Evolutionary conservation across 1,140 invertebrate genomes (phyloP).

Genomic region (Helicoverpa armigera): DNA sequence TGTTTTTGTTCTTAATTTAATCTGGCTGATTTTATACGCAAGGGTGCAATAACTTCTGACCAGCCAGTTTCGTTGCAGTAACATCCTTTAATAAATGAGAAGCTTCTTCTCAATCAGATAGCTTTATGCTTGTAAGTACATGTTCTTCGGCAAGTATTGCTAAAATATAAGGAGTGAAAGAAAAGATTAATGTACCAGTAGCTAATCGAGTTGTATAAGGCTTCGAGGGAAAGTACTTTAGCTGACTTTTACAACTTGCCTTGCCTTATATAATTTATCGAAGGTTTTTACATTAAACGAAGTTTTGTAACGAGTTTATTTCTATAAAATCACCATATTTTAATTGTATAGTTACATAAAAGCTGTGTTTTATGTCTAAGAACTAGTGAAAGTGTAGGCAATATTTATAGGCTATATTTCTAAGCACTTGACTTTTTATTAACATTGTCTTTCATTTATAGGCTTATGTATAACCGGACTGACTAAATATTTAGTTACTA

Average conservation of each 20-base stretch:
- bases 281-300: slow-evolving; percentile 32
- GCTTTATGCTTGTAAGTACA: not conserved
- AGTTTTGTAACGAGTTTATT: slow-evolving; percentile 26
- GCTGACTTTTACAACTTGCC: slow-evolving; percentile 12
- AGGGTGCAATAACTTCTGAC: no score
- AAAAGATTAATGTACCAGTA: slow-evolving; percentile 40
- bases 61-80: not conserved
- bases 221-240: slow-evolving; percentile 36
- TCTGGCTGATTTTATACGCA: no score
- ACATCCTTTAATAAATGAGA: not conserved
- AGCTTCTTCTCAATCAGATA: not conserved
- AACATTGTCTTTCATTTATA: not conserved
- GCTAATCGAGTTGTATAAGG: slow-evolving; percentile 33
- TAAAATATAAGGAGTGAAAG: slow-evolving; percentile 36
- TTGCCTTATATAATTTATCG: slow-evolving; percentile 37
- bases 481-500: slow-evolving; percentile 10
- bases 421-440: no score
- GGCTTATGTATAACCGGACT: not conserved
- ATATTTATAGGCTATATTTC: not conserved
- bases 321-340: slow-evolving; percentile 13
- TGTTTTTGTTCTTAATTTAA: not conserved
- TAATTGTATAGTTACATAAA: slow-evolving; percentile 15
- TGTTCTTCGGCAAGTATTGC: not conserved
- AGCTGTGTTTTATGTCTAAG: slow-evolving; percentile 5
- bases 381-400: slow-evolving; percentile 7